A percentile compares a stretch with the other conserved stretches of the same genome.
Evolutionary conservation across 2,888 invertebrate genomes (phyloP).

Genomic region (Epinotia ramella): DNA sequence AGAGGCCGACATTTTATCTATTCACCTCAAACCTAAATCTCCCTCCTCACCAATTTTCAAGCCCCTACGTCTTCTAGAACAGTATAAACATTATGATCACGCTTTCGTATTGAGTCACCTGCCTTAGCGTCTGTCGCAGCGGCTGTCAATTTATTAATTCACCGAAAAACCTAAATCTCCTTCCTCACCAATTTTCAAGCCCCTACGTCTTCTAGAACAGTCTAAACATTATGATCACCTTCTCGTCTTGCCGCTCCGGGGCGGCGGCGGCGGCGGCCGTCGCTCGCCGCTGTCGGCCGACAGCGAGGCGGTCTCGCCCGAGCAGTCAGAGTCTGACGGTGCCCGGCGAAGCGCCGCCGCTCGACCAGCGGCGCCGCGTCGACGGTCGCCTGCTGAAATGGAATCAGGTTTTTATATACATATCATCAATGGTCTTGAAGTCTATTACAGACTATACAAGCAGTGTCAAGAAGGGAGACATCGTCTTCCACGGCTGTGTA

Average conservation of each 20-base stretch:
- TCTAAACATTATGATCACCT: conserved; percentile 56
- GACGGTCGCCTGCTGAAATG: conserved; percentile 67
- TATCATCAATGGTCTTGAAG: no score
- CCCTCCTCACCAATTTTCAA: no score
- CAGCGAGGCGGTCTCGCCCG: conserved; percentile 80
- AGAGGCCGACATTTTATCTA: no score
- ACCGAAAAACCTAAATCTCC: not conserved
- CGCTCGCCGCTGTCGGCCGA: conserved; percentile 82
- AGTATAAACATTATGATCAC: conserved; percentile 50
- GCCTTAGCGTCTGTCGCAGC: not conserved
- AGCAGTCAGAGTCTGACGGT: conserved; percentile 82
- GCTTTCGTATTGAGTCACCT: conserved; percentile 62
- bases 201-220: no score
- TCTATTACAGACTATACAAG: no score
- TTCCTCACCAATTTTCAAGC: not conserved
- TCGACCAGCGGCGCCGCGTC: conserved; percentile 78
- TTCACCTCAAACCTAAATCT: no score
- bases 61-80: no score
- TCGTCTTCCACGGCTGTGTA: no score
- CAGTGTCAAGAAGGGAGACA: no score
- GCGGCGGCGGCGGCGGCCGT: conserved; percentile 67
- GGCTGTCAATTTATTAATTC: no score
- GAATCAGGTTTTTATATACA: not conserved
- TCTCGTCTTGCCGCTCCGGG: conserved; percentile 67
- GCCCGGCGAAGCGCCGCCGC: conserved; percentile 74